Evolutionary conservation across 2,888 invertebrate genomes (phyloP), one percentile per base, ranked within the genome.

Genomic region (Neoscelio sp.): DNA sequence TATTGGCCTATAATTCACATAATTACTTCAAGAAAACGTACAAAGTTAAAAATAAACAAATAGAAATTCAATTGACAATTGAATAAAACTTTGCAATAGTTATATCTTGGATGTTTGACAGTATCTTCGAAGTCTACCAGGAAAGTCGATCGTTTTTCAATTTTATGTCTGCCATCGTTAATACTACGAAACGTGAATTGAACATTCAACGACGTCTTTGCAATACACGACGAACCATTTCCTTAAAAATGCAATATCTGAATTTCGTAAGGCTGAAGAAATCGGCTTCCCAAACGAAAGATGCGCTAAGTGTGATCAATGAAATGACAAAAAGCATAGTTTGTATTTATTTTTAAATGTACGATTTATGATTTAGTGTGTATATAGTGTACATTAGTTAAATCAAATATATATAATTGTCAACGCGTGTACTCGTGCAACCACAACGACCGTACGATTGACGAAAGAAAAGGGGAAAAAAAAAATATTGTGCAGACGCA

Each of bases 351-450:
- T 76, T 68, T 46, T 28, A 28, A 42, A 42, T 15, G 46, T 60
- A 44, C 28, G 38, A 17, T 23, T 15, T 50, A n/a, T n/a, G 46
- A 26, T 67, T 75, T 60, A 33, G 10, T 75, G n/a, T n/a, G 75
- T 75, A 75, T 60, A 75, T 75, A 75, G 54, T 68, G 75, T 75
- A 68, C 50, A 75, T 75, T 75, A 28, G 20, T 75, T 75, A 40
- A 60, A 75, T 38, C 48, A 28, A 35, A 64, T 38, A 50, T 60
- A 38, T 54, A 67, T 67, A 42, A 44, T 54, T 46, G 28, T 67
- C 60, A 30, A 13, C 18, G 38, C 38, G 46, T 28, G 26, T 38
- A 58, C 26, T 18, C 28, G 46, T 38, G 38, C 33, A 54, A 65
- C 58, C 58, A 60, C 58, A 67, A 75, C 60, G 38, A 54, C 48